A percentile compares a stretch with the other conserved stretches of the same genome.
phyloP scores from a whole-genome alignment of 2,797 vertebrate genomes.

The Adelosebastes latens region DNA sequence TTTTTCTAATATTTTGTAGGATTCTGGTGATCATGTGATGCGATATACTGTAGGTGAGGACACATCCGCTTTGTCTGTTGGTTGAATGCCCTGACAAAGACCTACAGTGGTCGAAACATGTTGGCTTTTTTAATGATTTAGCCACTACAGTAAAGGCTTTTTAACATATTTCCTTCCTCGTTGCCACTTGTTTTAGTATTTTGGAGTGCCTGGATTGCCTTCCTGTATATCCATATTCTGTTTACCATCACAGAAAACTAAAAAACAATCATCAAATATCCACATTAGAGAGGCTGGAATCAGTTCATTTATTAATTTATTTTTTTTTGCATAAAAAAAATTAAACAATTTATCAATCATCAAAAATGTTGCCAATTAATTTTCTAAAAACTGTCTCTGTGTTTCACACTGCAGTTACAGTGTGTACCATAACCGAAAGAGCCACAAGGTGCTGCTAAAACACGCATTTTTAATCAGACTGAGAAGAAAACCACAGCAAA shows the following conservation, averaged over 20 bases:
- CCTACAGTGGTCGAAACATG: too few relatives aligned
- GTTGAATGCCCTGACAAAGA: too few relatives aligned
- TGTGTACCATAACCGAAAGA: not conserved
- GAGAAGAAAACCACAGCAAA: not conserved
- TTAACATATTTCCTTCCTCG: too few relatives aligned
- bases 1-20: too few relatives aligned
- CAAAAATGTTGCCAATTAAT: not conserved
- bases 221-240: not conserved
- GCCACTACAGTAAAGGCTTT: too few relatives aligned
- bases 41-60: too few relatives aligned
- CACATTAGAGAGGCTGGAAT: not conserved
- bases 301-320: not conserved
- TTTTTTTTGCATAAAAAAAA: not conserved
- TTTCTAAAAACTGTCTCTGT: not conserved
- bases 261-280: not conserved
- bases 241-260: not conserved
- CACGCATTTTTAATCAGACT: not conserved
- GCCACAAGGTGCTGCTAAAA: slow-evolving; percentile 49
- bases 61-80: too few relatives aligned
- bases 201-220: too few relatives aligned
- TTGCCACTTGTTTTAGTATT: too few relatives aligned
- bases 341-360: not conserved
- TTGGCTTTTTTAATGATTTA: too few relatives aligned
- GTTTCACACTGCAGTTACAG: not conserved
- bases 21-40: too few relatives aligned